phyloP scores from a whole-genome alignment of 2,113 vertebrate species.

The Oncorhynchus nerka region DNA sequence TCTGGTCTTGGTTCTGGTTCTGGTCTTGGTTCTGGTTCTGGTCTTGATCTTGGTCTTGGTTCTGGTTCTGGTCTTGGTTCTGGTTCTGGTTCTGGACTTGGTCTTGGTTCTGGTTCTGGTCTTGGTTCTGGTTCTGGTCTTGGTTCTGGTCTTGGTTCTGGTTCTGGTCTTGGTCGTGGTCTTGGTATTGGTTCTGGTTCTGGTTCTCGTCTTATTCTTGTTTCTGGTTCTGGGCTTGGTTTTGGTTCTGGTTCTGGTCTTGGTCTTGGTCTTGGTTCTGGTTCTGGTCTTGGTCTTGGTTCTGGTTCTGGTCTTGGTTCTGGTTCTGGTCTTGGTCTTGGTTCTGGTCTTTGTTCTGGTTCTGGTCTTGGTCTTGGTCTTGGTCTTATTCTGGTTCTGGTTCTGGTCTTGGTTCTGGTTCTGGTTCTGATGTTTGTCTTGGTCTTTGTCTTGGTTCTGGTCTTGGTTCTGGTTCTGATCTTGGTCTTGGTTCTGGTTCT shows the following conservation, averaged over 20 bases:
- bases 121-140: fast-evolving
- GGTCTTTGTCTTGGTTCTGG: too few relatives aligned
- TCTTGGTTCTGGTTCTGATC: too few relatives aligned
- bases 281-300: fast-evolving
- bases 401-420: too few relatives aligned
- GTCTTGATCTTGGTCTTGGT: fast-evolving
- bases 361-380: too few relatives aligned
- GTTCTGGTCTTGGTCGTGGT: fast-evolving
- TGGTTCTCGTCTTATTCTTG: fast-evolving
- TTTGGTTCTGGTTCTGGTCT: fast-evolving
- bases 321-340: too few relatives aligned
- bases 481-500: fast-evolving
- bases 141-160: fast-evolving
- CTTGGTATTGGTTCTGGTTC: fast-evolving
- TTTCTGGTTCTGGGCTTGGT: fast-evolving
- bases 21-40: fast-evolving
- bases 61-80: fast-evolving
- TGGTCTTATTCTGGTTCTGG: too few relatives aligned
- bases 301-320: too few relatives aligned
- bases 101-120: fast-evolving
- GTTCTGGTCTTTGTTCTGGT: too few relatives aligned
- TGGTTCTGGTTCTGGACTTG: fast-evolving
- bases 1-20: fast-evolving
- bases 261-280: fast-evolving
- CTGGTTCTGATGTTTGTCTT: too few relatives aligned